These are phyloP conservation scores for Drosophila melanosoma DNA, from an alignment of 2,888 invertebrate species.

Conservation along the genomic window DNA sequence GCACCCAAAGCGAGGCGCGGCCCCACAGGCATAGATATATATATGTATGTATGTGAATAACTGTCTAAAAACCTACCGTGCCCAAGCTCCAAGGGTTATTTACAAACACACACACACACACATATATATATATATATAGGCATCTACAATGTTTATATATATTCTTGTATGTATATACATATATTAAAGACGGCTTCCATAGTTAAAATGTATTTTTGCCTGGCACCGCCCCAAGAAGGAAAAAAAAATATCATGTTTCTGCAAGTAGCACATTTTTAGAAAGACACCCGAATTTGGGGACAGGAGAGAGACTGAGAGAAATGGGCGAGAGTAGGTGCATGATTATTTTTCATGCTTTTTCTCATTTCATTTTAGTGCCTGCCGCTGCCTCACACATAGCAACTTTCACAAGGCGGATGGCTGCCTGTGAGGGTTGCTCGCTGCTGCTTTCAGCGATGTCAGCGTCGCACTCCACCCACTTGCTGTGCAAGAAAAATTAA, in stretches of 20 bases:
- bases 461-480: constrained; percentile 32
- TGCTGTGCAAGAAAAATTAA: neutral
- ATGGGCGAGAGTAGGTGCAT: constrained; percentile 41
- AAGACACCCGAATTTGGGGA: constrained; percentile 1
- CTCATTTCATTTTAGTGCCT: constrained; percentile 74
- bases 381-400: constrained; percentile 17
- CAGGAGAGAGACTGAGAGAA: neutral
- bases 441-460: constrained; percentile 36
- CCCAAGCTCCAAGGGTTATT: constrained; percentile 23
- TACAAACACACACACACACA: constrained; percentile 1
- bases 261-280: constrained; percentile 49
- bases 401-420: constrained; percentile 69
- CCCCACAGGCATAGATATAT: constrained; percentile 33
- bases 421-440: constrained; percentile 63
- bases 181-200: constrained; percentile 55
- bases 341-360: constrained; percentile 79
- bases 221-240: constrained; percentile 73
- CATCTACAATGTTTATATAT: constrained; percentile 23
- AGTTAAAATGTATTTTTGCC: constrained; percentile 65
- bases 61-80: constrained; percentile 5
- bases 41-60: neutral
- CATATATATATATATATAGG: neutral
- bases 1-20: constrained; percentile 63
- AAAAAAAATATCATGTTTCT: constrained; percentile 23
- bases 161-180: constrained; percentile 6